Evolutionary conservation across 1,140 invertebrate species (phyloP), one percentile per base, ranked within the genome.

Genomic region (Drosophila nikananu): DNA sequence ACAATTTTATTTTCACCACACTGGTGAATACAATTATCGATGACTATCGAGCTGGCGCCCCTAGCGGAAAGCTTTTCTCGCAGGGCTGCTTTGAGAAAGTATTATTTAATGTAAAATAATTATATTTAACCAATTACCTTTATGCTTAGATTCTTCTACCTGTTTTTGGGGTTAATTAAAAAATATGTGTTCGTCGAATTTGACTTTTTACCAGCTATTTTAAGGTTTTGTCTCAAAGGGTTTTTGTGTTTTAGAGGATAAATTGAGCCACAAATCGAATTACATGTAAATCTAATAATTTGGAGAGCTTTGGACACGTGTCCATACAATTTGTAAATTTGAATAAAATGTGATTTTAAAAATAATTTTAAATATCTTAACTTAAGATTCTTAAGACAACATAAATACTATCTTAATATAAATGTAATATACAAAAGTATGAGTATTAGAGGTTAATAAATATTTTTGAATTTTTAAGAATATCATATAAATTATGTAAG

Each of bases 301-400:
- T 17, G 35, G 25, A 19, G 42, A 10, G 30, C 13, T 44, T 55
- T 35, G 23, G 15, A 71, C 64, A 71, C 49, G 67, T 71, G 48
- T 35, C 19, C 48, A 54, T 67, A 10, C 2, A 25, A 42, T 51
- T 19, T 8, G 3, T 5, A 21, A 39, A 37, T 37, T 55, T 23
- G 19, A 19, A 35, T 55, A 35, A 55, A 55, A 55, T 23, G 8
- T 37, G 13, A 17, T 23, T 37, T 7, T 17, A 15, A 10, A 42
- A 41, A 35, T 17, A 3, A 42, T 25, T 23, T 35, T 39, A 42
- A 42, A 59, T 44, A 59, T 3, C 12, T 42, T n/a, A n/a, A n/a
- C n/a, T n/a, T n/a, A n/a, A n/a, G n/a, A n/a, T n/a, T n/a, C n/a
- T n/a, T 59, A 19, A 13, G 0, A 1, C 1, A 19, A 37, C 6